phyloP scores from a whole-genome alignment of 2,113 vertebrate species.

The Lamprologus tigripictilis region DNA sequence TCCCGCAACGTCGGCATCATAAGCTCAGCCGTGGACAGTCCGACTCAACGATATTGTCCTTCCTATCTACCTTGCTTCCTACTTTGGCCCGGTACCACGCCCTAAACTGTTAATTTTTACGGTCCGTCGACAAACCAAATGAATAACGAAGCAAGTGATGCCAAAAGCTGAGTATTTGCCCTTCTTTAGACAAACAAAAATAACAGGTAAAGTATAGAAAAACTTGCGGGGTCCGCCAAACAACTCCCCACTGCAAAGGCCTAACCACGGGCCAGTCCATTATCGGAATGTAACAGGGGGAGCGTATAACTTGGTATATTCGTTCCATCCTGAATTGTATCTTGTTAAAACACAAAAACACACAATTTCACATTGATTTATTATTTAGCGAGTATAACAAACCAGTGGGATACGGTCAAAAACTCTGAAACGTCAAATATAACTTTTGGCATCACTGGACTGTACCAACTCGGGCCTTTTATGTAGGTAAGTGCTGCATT shows the following conservation, averaged over 20 bases:
- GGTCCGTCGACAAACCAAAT: neutral
- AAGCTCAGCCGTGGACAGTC: constrained; percentile 49
- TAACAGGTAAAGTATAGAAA: constrained; percentile 50
- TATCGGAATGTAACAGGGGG: constrained; percentile 53
- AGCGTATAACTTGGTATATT: neutral
- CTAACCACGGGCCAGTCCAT: constrained; percentile 60
- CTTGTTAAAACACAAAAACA: neutral
- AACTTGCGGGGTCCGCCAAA: constrained; percentile 62
- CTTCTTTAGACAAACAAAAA: constrained; percentile 8
- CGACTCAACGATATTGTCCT: constrained; percentile 42
- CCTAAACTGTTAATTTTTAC: constrained; percentile 4
- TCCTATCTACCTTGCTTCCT: constrained; percentile 42
- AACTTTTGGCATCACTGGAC: constrained; percentile 17
- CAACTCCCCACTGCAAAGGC: constrained; percentile 74
- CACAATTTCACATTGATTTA: fast-evolving
- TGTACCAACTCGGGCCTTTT: constrained; percentile 45
- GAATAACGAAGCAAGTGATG: neutral
- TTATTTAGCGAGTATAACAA: fast-evolving
- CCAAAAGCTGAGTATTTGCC: neutral
- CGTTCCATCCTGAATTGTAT: too few relatives aligned
- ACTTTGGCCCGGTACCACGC: constrained; percentile 22
- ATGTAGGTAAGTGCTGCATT: constrained; percentile 21
- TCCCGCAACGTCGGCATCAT: constrained; percentile 96
- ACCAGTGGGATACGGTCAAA: fast-evolving
- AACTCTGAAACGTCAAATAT: neutral